These are phyloP conservation scores for Orchesellides sinensis DNA, from an alignment of 2,888 invertebrate species.

Conservation along the genomic window DNA sequence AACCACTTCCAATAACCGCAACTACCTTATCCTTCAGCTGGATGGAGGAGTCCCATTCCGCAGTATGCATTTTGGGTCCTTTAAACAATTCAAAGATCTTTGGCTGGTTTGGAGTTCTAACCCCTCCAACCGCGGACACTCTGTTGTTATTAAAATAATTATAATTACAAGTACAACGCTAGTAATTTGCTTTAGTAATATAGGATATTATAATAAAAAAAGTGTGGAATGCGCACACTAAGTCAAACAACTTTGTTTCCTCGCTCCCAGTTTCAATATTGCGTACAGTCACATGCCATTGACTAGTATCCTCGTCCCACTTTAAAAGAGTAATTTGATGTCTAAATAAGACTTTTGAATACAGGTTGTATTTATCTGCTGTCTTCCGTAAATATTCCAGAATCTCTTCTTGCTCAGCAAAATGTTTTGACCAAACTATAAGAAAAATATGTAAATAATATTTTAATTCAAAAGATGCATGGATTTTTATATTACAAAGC, in stretches of 20 bases:
- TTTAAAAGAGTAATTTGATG: slow-evolving; percentile 18
- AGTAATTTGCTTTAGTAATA: background rate
- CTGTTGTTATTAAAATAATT: background rate
- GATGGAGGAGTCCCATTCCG: slow-evolving; percentile 64
- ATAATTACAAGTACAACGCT: background rate
- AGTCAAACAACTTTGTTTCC: slow-evolving; percentile 53
- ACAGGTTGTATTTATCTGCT: slow-evolving; percentile 67
- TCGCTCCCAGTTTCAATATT: slow-evolving; percentile 19
- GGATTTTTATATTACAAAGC: background rate
- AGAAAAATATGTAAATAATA: background rate
- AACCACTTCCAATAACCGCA: slow-evolving; percentile 68
- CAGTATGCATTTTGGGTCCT: slow-evolving; percentile 65
- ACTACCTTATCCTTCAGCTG: slow-evolving; percentile 61
- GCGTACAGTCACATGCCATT: slow-evolving; percentile 51
- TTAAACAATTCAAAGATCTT: slow-evolving; percentile 52
- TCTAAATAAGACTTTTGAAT: slow-evolving; percentile 61
- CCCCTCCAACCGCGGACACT: slow-evolving; percentile 25
- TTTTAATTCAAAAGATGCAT: background rate
- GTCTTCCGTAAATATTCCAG: slow-evolving; percentile 62
- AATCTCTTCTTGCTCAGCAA: slow-evolving; percentile 65
- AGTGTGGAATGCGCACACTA: slow-evolving; percentile 54
- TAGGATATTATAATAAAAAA: background rate
- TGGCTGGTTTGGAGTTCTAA: slow-evolving; percentile 59
- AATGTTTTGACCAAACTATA: slow-evolving; percentile 67
- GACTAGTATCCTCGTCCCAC: slow-evolving; percentile 62